phyloP scores from a whole-genome alignment of 2,888 invertebrate species.

The Gymnocheta viridis region DNA sequence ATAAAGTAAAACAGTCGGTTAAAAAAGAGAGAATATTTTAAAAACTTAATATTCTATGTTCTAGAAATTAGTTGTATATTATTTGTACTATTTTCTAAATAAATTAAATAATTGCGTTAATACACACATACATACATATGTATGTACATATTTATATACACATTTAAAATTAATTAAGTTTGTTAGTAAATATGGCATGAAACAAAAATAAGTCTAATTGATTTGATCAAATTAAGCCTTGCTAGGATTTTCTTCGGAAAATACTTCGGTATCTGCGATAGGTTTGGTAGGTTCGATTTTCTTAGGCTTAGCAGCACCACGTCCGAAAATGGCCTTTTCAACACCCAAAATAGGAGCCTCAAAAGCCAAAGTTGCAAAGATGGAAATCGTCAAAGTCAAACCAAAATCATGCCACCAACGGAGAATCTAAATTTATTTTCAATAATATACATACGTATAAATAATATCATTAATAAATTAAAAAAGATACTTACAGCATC shows the following conservation, averaged over 20 bases:
- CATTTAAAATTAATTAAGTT: conserved; percentile 39
- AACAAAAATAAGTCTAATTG: conserved; percentile 27
- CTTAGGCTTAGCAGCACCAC: conserved; percentile 69
- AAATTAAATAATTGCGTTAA: background rate
- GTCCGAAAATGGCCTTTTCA: conserved; percentile 80
- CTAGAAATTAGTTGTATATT: too few species aligned
- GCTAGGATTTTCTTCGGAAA: conserved; percentile 28
- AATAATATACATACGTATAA: background rate
- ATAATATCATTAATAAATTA: background rate
- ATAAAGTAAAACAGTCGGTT: too few species aligned
- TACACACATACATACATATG: background rate
- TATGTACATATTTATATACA: too few species aligned
- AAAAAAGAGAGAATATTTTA: too few species aligned
- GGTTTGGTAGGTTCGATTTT: conserved; percentile 57
- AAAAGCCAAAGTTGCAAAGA: conserved; percentile 82
- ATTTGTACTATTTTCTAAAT: background rate
- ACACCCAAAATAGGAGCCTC: conserved; percentile 83
- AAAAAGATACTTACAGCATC: conserved; percentile 76
- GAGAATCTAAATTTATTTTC: conserved; percentile 76
- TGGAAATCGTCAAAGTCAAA: conserved; percentile 79
- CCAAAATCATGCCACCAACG: conserved; percentile 82
- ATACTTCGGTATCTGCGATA: background rate
- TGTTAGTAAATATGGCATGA: background rate
- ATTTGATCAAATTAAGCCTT: conserved; percentile 44
- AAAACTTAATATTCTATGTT: too few species aligned